Evolutionary conservation across 2,888 invertebrate genomes (phyloP), one percentile per base, ranked within the genome.

Genomic region (Melinaea marsaeus): DNA sequence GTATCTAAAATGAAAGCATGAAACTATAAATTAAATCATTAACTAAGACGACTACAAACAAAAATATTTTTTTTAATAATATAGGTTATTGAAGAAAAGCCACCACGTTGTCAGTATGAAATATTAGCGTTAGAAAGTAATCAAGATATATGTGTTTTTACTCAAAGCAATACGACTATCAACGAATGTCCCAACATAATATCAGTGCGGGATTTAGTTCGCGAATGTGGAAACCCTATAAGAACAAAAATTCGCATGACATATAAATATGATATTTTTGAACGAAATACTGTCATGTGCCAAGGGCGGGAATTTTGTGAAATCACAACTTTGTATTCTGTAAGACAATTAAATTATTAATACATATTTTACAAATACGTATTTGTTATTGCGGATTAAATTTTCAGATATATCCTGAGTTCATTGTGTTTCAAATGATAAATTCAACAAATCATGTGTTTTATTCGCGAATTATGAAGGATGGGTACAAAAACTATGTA

Each of bases 391-490:
- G 32, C 4, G n/a, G 11, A 35, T 32, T 47, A 22, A 51, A 51
- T 32, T 82, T 79, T 3, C 79, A 87, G 87, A 76, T 85, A 11
- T 67, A 72, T n/a, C 69, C 72, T 22, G 69, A 78, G 22, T 67
- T 73, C 2, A 74, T 86, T 2, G 51, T 77, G 51, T 87, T 86
- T 60, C 73, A 75, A 67, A 76, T 87, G 61, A 72, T 84, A 13
- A 84, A 86, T 62, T 68, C 76, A 0, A 74, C 75, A 4, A 79
- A 83, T 55, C 67, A 78, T 13, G 75, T 87, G 0, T 76, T 84
- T 22, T 86, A 82, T 56, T 86, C 87, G n/a, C 76, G 78, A 75
- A 71, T 87, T 4, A 86, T 88, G 88, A 80, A 75, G 72, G 66
- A 62, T 2, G 75, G 71, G 11, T 73, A 73, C 0, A 75, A 62